A percentile compares a stretch with the other conserved stretches of the same genome.
Conservation (phyloP, 2,888 invertebrate species). For the Helleia helle region DNA sequence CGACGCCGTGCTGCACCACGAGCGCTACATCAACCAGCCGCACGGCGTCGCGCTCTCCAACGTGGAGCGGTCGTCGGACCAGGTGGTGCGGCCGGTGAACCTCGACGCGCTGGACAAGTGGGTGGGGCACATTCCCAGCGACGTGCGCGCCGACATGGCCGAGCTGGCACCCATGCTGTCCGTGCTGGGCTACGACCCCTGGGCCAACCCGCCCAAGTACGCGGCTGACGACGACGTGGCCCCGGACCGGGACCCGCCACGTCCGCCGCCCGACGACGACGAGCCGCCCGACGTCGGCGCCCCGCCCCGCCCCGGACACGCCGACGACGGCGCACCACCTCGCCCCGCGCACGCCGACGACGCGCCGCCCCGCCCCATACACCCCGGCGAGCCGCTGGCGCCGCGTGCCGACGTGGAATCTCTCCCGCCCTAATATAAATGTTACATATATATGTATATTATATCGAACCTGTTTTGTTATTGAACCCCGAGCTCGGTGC, state of each 20-base stretch:
- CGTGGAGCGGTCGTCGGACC: constrained; percentile 97
- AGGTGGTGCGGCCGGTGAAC: constrained; percentile 98
- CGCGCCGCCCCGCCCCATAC: constrained; percentile 43
- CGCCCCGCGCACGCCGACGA: constrained; percentile 76
- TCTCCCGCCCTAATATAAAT: constrained; percentile 4
- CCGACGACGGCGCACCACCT: constrained; percentile 98
- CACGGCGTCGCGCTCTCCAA: constrained; percentile 96
- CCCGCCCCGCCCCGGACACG: constrained; percentile 86
- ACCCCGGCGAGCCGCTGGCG: constrained; percentile 2
- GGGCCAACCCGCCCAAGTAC: constrained; percentile 96
- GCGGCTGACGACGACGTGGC: constrained; percentile 34
- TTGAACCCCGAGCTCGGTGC: too few species aligned
- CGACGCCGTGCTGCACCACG: constrained; percentile 96
- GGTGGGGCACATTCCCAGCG: constrained; percentile 91
- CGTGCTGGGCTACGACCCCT: constrained; percentile 94
- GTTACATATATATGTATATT: background rate
- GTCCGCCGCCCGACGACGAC: constrained; percentile 18
- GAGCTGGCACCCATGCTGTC: constrained; percentile 96
- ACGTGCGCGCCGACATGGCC: constrained; percentile 94
- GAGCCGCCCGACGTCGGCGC: constrained; percentile 9
- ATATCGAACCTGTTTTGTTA: too few species aligned
- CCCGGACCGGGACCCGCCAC: constrained; percentile 73
- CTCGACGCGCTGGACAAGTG: constrained; percentile 94
- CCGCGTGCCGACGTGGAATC: constrained; percentile 8
- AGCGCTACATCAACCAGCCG: constrained; percentile 96